Conservation (phyloP, 2,888 invertebrate genomes). For the Sussaba pulchella region DNA sequence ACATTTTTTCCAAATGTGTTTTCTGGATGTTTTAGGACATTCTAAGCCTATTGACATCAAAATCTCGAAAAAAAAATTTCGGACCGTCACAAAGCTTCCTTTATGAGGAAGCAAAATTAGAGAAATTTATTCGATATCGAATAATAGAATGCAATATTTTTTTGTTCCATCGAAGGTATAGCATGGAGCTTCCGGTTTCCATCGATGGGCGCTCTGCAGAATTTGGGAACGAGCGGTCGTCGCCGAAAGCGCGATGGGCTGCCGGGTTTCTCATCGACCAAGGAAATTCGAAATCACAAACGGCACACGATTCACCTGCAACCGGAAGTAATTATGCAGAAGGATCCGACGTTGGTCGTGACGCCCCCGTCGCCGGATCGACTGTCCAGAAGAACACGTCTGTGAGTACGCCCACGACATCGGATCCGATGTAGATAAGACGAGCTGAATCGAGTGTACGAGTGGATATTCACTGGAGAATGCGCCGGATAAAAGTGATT, state of each 20-base stretch:
- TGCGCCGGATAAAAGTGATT: too few relatives aligned
- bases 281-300: constrained; percentile 73
- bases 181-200: constrained; percentile 81
- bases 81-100: too few relatives aligned
- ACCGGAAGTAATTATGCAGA: constrained; percentile 75
- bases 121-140: too few relatives aligned
- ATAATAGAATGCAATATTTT: neutral
- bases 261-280: constrained; percentile 71
- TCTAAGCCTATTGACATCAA: too few relatives aligned
- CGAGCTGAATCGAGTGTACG: neutral
- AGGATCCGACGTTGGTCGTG: constrained; percentile 75
- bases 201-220: constrained; percentile 78
- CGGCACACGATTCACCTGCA: constrained; percentile 78
- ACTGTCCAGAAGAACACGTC: constrained; percentile 32
- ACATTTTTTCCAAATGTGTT: too few relatives aligned
- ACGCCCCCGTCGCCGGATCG: constrained; percentile 75
- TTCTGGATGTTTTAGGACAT: too few relatives aligned
- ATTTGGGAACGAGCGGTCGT: constrained; percentile 76
- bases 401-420: constrained; percentile 48
- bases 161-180: constrained; percentile 73
- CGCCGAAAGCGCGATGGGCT: constrained; percentile 75
- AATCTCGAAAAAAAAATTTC: too few relatives aligned
- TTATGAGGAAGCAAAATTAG: too few relatives aligned
- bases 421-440: neutral
- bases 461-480: too few relatives aligned